Base-by-base conservation (phyloP, 2,888 invertebrate species). In the Lordiphosa fenestrarum region DNA sequence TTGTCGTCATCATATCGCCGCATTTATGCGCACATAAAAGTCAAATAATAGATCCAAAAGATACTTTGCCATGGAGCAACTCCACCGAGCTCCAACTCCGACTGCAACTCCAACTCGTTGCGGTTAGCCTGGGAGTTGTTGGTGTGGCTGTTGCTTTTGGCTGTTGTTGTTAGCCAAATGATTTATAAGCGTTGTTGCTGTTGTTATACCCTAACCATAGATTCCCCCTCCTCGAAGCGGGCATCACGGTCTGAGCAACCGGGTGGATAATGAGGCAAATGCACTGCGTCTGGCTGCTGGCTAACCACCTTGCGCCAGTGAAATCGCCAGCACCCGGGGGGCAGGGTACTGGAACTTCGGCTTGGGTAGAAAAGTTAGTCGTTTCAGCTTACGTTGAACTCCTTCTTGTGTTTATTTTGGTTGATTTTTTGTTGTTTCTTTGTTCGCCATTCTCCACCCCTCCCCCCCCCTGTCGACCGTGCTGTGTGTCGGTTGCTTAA, bases 41-140 rank as follows among this genome's bases (percentile, higher is more conserved):
- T 81, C 85, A 81, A 85, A 85, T 84, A 84, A 83, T 85, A 84
- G 85, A 85, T 84, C 85, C 85, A 78, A 80, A 69, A 84, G 80
- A 80, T 83, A 80, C 85, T 71, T 81, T 68, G 67, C 70, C 73
- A 67, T 56, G 57, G 57, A 47, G 58, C 73, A 66, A 66, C 36
- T 12, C 36, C 9, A 7, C 7, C 7, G 25, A 25, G 25, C 25
- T 25, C 0, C 66, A 36, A 21, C 36, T 12, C 36, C 9, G 21
- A 37, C 4, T 48, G 13, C 19, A 21, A 12, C 40, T 12, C 40
- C 30, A 12, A 38, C 47, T 13, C 63, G 35, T 35, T 13, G 37
- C 73, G 49, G 65, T 38, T 9, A 39, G 46, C 36, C 49, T 53
- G 61, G 49, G 55, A 51, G 51, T 51, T 57, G 35, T 36, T 60